phyloP scores from a whole-genome alignment of 2,797 vertebrate genomes.

The Gallinago stenura region DNA sequence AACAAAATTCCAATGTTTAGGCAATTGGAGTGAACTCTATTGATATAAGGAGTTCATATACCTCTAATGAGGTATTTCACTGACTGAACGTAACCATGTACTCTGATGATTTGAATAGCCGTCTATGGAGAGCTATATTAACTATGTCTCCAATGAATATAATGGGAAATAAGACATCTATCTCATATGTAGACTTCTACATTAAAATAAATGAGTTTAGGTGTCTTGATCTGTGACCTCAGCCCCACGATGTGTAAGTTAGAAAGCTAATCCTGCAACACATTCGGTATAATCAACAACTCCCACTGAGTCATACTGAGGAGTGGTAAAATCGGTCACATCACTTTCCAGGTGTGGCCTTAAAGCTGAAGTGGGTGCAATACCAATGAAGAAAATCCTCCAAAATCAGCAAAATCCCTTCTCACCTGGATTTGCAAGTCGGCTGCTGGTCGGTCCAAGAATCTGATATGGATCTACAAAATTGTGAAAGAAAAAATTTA shows the following conservation, averaged over 20 bases:
- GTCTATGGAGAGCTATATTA: not conserved
- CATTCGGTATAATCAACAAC: not conserved
- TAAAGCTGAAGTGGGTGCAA: not conserved
- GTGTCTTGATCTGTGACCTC: not conserved
- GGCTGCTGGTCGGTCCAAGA: constrained; percentile 89
- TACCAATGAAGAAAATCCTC: not conserved
- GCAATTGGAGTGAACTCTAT: not conserved
- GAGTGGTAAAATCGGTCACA: not conserved
- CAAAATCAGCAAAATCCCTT: constrained; percentile 9
- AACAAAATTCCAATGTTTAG: not conserved
- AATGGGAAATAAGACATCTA: not conserved
- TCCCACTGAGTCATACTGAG: not conserved
- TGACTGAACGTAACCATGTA: not conserved
- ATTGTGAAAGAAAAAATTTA: constrained; percentile 14
- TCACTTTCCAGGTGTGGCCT: not conserved
- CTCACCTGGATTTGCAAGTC: constrained; percentile 91
- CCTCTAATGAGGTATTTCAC: not conserved
- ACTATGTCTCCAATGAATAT: not conserved
- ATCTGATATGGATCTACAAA: constrained; percentile 89
- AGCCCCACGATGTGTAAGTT: not conserved
- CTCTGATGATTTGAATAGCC: not conserved
- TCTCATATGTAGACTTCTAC: not conserved
- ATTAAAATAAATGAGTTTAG: not conserved
- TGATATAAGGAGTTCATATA: not conserved
- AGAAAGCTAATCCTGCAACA: not conserved